Conservation (phyloP, 1,140 invertebrate species). For the Caenorhabditis inopinata region DNA sequence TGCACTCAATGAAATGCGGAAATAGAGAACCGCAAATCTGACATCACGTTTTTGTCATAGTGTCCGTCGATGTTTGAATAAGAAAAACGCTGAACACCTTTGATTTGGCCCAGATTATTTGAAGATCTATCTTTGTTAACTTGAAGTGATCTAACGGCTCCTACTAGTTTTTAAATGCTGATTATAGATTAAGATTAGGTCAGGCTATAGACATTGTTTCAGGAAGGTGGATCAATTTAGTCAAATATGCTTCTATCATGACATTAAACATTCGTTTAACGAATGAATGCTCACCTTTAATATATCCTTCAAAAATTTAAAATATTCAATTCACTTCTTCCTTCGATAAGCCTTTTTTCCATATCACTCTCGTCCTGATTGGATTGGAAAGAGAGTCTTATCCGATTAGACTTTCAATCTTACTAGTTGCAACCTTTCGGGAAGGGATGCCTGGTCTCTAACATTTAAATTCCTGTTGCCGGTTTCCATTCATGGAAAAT, state of each 20-base stretch:
- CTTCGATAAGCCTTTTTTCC: not conserved
- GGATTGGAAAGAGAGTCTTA: constrained; percentile 31
- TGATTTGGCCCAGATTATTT: not conserved
- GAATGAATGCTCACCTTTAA: not conserved
- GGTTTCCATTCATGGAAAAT: too few species aligned
- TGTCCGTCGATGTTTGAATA: too few species aligned
- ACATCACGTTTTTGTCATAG: not conserved
- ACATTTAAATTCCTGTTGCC: too few species aligned
- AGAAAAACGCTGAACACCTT: too few species aligned
- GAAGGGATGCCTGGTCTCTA: not conserved
- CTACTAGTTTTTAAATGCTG: too few species aligned
- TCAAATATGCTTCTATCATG: too few species aligned
- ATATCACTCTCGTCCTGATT: constrained; percentile 13
- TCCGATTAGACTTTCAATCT: constrained; percentile 24
- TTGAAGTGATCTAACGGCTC: too few species aligned
- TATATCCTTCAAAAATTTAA: not conserved
- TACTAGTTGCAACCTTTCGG: not conserved
- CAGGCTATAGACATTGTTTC: not conserved
- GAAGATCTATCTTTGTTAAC: too few species aligned
- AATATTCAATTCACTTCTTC: too few species aligned
- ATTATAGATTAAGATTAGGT: constrained; percentile 3
- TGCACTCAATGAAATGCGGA: not conserved
- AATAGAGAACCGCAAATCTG: not conserved
- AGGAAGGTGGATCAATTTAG: too few species aligned
- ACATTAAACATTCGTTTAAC: not conserved